These are phyloP conservation scores for Ypsolopha scabrella DNA, from an alignment of 2,888 invertebrate species.

Conservation along the genomic window DNA sequence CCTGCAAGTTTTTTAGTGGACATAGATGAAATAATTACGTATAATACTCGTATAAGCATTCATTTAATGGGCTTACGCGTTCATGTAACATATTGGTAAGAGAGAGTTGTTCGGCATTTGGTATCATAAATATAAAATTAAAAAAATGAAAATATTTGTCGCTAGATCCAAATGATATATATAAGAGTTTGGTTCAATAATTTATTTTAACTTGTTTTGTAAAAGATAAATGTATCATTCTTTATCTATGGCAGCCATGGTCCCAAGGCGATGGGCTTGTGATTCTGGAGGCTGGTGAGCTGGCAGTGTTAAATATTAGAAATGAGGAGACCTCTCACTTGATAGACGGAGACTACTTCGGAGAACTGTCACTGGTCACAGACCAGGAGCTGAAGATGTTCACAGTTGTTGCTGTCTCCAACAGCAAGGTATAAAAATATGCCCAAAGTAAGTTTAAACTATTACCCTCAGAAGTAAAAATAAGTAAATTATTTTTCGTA, in stretches of 20 bases:
- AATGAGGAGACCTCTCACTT: conserved; percentile 20
- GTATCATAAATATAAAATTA: too few relatives aligned
- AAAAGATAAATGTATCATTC: background rate
- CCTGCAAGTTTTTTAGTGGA: too few relatives aligned
- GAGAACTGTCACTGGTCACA: conserved; percentile 24
- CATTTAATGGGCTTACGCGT: too few relatives aligned
- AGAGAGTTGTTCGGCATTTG: too few relatives aligned
- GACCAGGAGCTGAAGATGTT: conserved; percentile 20
- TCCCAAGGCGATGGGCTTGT: conserved; percentile 21
- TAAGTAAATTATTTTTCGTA: conserved; percentile 8
- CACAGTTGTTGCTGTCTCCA: conserved; percentile 17
- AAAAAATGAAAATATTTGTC: too few relatives aligned
- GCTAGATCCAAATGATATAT: background rate
- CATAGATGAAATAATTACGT: too few relatives aligned
- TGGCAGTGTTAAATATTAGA: conserved; percentile 19
- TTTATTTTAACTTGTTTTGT: background rate
- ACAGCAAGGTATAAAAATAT: conserved; percentile 16
- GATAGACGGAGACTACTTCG: conserved; percentile 26
- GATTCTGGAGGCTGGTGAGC: conserved; percentile 18
- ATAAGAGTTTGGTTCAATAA: background rate
- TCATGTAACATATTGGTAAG: too few relatives aligned
- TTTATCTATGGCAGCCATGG: conserved; percentile 13
- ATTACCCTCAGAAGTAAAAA: background rate
- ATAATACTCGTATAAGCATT: too few relatives aligned
- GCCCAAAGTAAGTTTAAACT: background rate